Evolutionary conservation across 2,797 vertebrate species (phyloP).

Genomic region (Poeciliopsis presidionis): DNA sequence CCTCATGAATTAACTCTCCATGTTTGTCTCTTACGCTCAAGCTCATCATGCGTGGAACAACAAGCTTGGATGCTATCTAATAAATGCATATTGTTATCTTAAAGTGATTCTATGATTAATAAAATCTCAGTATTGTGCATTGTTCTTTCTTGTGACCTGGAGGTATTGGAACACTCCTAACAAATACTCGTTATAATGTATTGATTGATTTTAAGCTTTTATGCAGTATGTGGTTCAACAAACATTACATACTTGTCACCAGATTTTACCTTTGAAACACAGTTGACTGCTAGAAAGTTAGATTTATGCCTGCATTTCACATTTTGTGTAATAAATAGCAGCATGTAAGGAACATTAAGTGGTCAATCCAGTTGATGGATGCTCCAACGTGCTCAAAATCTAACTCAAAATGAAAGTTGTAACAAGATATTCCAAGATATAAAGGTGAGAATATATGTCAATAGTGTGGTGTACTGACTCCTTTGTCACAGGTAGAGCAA

Average conservation of each 20-base stretch:
- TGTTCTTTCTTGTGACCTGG: neutral
- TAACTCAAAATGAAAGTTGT: slow-evolving; percentile 64
- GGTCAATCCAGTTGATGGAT: slow-evolving; percentile 66
- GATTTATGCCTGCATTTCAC: slow-evolving; percentile 39
- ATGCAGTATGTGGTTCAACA: slow-evolving; percentile 13
- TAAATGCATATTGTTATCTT: neutral
- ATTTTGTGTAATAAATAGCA: slow-evolving; percentile 57
- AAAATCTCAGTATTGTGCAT: neutral
- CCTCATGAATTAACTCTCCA: too few relatives aligned
- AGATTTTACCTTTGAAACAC: slow-evolving; percentile 44
- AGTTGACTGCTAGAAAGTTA: slow-evolving; percentile 41
- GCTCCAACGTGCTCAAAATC: slow-evolving; percentile 57
- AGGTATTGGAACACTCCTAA: neutral
- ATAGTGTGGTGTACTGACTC: slow-evolving; percentile 70
- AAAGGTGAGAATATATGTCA: slow-evolving; percentile 76
- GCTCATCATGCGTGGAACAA: too few relatives aligned
- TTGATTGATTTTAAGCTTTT: neutral
- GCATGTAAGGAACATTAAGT: slow-evolving; percentile 58
- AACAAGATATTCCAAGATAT: slow-evolving; percentile 68
- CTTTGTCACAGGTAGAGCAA: slow-evolving; percentile 80
- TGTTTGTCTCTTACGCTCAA: too few relatives aligned
- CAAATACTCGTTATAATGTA: slow-evolving; percentile 1
- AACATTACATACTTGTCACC: slow-evolving; percentile 8
- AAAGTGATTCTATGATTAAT: neutral
- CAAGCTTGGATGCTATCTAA: neutral